Evolutionary conservation across 1,140 invertebrate genomes (phyloP).

Genomic region (Octopus bimaculoides): DNA sequence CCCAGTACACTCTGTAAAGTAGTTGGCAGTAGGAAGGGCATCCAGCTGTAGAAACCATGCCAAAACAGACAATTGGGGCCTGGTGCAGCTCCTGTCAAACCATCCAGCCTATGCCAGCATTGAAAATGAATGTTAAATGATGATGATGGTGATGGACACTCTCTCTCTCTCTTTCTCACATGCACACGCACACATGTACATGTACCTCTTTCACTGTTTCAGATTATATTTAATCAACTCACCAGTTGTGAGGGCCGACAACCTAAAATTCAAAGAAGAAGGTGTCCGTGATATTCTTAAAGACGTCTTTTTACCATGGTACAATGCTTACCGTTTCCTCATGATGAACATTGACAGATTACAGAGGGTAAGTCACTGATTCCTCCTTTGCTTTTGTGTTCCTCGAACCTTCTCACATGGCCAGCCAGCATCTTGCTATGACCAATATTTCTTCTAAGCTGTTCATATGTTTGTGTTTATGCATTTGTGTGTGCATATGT

Average conservation of each 20-base stretch:
- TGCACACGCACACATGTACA: not conserved
- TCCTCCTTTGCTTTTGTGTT: not conserved
- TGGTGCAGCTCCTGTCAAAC: too few species aligned
- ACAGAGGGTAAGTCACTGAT: conserved; percentile 63
- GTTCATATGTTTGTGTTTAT: not conserved
- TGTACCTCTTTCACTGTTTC: conserved; percentile 18
- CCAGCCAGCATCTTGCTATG: too few species aligned
- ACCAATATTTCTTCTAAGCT: too few species aligned
- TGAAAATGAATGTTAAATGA: too few species aligned
- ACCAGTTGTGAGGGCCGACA: conserved; percentile 95
- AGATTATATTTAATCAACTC: conserved; percentile 96
- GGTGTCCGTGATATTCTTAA: conserved; percentile 95
- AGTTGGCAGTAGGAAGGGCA: too few species aligned
- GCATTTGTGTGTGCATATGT: too few species aligned
- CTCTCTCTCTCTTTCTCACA: too few species aligned
- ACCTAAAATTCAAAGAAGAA: conserved; percentile 94
- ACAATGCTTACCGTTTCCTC: conserved; percentile 87
- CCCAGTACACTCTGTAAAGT: too few species aligned
- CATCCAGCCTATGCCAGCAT: too few species aligned
- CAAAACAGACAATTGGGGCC: too few species aligned
- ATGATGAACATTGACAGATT: conserved; percentile 88
- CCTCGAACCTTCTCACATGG: not conserved
- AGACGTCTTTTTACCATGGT: conserved; percentile 98
- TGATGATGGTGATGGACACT: too few species aligned
- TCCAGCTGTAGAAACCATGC: too few species aligned